A percentile compares a stretch with the other conserved stretches of the same genome.
Evolutionary conservation across 30 jellyfish, hydroid and myxozoan species (phyloP).

Genomic region (Phacellophora camtschatica): DNA sequence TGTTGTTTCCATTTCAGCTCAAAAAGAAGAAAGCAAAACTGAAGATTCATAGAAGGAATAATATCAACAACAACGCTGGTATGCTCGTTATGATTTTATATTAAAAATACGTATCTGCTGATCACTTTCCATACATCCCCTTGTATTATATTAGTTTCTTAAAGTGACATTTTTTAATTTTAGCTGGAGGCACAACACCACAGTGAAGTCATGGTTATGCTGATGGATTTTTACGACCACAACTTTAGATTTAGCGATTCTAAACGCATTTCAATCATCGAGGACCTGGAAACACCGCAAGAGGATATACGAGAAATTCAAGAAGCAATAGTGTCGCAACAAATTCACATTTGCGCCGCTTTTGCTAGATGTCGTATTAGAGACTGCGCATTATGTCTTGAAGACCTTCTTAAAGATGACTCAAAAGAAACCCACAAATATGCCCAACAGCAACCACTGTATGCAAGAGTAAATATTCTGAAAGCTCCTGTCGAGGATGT

Average conservation of each 20-base stretch:
- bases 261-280: constrained; percentile 23
- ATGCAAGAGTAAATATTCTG: constrained; percentile 78
- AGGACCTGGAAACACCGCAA: constrained; percentile 47
- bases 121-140: not conserved
- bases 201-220: constrained; percentile 69
- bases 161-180: not conserved
- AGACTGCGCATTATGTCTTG: constrained; percentile 63
- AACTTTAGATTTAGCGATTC: constrained; percentile 74
- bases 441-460: constrained; percentile 65
- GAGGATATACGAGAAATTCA: constrained; percentile 54
- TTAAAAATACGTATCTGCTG: too few species aligned
- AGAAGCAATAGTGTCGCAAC: constrained; percentile 57
- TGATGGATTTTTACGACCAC: constrained; percentile 76
- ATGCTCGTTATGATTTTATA: too few species aligned
- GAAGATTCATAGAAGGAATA: too few species aligned
- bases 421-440: constrained; percentile 20
- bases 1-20: too few species aligned
- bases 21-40: too few species aligned
- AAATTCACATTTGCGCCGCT: constrained; percentile 51
- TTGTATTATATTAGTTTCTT: not conserved
- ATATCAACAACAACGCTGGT: too few species aligned
- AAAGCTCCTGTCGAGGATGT: constrained; percentile 50
- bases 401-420: constrained; percentile 41
- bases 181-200: constrained; percentile 65
- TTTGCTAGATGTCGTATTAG: constrained; percentile 66